Conservation (phyloP, 2,888 invertebrate species). For the Lasioglossum vierecki region DNA sequence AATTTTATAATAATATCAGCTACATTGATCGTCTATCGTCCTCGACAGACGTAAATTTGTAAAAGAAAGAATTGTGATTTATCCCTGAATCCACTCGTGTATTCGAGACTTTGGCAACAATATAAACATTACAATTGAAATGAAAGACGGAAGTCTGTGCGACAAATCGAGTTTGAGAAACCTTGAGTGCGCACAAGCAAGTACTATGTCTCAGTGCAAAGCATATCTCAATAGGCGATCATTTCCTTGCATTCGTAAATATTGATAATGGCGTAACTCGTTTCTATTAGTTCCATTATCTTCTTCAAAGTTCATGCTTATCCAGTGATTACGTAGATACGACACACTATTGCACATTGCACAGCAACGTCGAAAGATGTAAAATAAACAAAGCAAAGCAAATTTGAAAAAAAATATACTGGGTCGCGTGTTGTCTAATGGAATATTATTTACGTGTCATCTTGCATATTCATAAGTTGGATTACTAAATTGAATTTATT, state of each 20-base stretch:
- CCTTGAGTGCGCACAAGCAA: background rate
- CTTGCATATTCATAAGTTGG: background rate
- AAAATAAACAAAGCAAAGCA: background rate
- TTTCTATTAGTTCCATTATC: background rate
- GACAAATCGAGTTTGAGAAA: background rate
- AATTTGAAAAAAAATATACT: background rate
- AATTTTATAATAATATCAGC: background rate
- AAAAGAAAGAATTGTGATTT: background rate
- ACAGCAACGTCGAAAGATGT: background rate
- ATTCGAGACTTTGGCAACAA: background rate
- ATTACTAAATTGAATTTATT: background rate
- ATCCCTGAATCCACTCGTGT: background rate
- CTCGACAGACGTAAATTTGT: background rate
- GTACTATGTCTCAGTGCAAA: background rate
- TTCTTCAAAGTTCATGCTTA: background rate
- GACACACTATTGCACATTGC: background rate
- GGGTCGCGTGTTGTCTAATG: background rate
- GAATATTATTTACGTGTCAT: no score
- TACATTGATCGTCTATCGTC: background rate
- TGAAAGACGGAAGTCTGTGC: background rate
- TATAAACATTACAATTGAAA: background rate
- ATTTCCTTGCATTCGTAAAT: slow-evolving; percentile 4
- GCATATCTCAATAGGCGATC: background rate
- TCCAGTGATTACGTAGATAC: background rate
- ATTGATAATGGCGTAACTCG: slow-evolving; percentile 1